These are phyloP conservation scores for Scomber colias DNA, from an alignment of 2,113 vertebrate species.

Conservation along the genomic window DNA sequence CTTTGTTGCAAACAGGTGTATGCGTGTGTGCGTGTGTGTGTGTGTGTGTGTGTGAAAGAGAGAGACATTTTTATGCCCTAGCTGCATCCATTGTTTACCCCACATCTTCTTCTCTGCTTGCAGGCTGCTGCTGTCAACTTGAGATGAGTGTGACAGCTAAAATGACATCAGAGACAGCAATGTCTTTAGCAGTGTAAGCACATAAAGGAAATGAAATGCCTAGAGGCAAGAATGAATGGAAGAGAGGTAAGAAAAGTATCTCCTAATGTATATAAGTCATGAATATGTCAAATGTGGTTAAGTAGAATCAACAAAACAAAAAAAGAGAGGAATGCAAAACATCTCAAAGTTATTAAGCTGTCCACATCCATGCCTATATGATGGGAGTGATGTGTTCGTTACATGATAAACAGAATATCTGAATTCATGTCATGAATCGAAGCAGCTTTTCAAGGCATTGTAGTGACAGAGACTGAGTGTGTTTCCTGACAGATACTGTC, in stretches of 20 bases:
- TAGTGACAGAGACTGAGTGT: conserved; percentile 18
- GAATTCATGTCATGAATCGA: conserved; percentile 25
- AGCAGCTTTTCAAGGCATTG: not conserved
- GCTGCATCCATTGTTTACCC: not conserved
- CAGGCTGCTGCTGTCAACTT: conserved; percentile 1
- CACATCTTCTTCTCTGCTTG: not conserved
- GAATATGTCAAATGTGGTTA: not conserved
- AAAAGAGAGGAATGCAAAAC: too few relatives aligned
- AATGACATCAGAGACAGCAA: conserved; percentile 14
- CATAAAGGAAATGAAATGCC: not conserved
- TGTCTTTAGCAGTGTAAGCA: not conserved
- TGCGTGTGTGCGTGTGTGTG: too few relatives aligned
- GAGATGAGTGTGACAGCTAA: not conserved
- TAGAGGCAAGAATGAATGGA: not conserved
- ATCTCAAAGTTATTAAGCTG: too few relatives aligned
- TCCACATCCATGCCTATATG: not conserved
- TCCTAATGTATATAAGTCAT: not conserved
- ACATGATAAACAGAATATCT: not conserved
- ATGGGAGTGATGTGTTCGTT: not conserved
- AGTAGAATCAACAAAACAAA: not conserved
- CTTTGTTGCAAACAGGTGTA: conserved; percentile 7
- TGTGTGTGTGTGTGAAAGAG: too few relatives aligned
- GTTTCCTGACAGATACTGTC: conserved; percentile 46
- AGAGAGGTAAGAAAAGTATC: not conserved
- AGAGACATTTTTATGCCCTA: not conserved